Conservation (phyloP, 2,888 invertebrate species). For the Lasius platythorax region DNA sequence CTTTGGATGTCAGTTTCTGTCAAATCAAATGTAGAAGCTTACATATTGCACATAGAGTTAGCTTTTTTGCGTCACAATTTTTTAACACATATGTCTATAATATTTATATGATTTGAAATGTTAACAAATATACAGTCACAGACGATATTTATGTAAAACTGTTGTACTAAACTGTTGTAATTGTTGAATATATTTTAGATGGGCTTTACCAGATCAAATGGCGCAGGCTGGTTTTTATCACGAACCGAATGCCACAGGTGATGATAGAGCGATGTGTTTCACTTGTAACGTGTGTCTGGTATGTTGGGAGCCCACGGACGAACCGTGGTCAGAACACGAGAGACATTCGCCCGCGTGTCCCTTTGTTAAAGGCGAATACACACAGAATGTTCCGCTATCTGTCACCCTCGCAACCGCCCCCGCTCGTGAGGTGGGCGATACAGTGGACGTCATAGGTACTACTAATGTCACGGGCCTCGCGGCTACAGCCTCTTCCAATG, state of each 20-base stretch:
- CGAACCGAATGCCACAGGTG: constrained; percentile 95
- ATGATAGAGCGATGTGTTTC: constrained; percentile 98
- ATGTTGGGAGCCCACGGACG: constrained; percentile 98
- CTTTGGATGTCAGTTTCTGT: background rate
- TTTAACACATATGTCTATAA: constrained; percentile 7
- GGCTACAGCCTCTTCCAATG: constrained; percentile 87
- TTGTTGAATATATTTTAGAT: constrained; percentile 87
- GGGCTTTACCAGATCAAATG: constrained; percentile 98
- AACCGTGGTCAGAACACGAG: constrained; percentile 99
- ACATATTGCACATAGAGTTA: background rate
- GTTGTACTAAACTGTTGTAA: background rate
- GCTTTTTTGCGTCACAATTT: background rate
- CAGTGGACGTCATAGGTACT: constrained; percentile 82
- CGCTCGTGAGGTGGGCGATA: constrained; percentile 84
- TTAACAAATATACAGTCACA: background rate
- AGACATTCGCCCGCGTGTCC: constrained; percentile 97
- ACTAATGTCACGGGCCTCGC: constrained; percentile 84
- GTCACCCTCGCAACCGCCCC: constrained; percentile 86
- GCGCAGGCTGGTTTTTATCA: constrained; percentile 99
- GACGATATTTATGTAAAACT: constrained; percentile 1
- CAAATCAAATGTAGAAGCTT: background rate
- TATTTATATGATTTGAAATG: background rate
- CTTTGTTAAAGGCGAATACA: constrained; percentile 97
- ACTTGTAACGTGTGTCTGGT: constrained; percentile 97
- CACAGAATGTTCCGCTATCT: constrained; percentile 97